These are phyloP conservation scores for Limnephilus marmoratus DNA, from an alignment of 2,888 invertebrate genomes.

Conservation along the genomic window DNA sequence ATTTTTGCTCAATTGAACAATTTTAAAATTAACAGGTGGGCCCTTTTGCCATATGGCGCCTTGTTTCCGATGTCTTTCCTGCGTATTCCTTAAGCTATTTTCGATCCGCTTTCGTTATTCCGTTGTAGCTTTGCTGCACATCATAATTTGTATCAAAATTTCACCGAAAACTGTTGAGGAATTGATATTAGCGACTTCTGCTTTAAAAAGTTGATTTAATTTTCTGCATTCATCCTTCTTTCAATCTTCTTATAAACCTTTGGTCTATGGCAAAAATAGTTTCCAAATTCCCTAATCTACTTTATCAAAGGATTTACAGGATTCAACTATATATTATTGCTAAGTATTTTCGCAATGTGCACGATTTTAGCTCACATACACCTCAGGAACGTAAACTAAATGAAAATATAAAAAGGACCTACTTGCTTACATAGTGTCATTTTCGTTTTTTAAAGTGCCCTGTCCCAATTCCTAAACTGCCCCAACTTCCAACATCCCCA, in stretches of 20 bases:
- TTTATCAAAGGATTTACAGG: background rate
- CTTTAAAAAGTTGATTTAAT: background rate
- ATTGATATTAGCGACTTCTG: too few species aligned
- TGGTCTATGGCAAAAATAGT: background rate
- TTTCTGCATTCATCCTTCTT: background rate
- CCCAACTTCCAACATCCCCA: constrained; percentile 10
- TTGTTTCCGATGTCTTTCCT: too few species aligned
- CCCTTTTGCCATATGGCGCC: too few species aligned
- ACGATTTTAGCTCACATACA: background rate
- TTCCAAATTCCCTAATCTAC: background rate
- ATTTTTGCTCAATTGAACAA: too few species aligned
- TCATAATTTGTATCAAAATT: too few species aligned
- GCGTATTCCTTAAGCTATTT: too few species aligned
- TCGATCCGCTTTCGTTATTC: too few species aligned
- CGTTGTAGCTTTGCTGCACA: too few species aligned
- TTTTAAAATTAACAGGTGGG: too few species aligned
- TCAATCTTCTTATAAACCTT: background rate
- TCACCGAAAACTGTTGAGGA: too few species aligned
- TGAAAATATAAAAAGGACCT: background rate
- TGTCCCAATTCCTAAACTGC: constrained; percentile 25
- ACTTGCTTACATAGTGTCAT: background rate
- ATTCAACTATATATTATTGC: background rate
- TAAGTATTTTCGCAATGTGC: background rate
- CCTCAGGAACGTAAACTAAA: background rate
- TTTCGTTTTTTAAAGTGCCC: constrained; percentile 5